Evolutionary conservation across 2,113 vertebrate genomes (phyloP).

Genomic region (Cochlearius cochlearius): DNA sequence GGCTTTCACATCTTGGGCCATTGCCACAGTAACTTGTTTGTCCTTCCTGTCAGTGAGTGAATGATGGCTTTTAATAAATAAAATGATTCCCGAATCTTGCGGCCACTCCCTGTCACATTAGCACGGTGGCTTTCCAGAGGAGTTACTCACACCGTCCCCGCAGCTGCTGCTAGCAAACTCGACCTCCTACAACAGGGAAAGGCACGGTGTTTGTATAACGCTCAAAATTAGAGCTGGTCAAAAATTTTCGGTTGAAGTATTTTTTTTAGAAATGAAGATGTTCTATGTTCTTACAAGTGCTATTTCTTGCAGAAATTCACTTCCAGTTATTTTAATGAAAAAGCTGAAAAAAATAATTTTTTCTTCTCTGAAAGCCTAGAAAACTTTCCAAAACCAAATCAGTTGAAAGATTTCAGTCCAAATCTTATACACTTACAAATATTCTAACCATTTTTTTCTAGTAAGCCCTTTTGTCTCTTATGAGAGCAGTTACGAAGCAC

Average conservation of each 20-base stretch:
- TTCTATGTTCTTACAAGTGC: neutral
- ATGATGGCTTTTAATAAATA: constrained; percentile 31
- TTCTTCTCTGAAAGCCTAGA: neutral
- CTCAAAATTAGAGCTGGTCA: neutral
- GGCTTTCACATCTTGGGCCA: neutral
- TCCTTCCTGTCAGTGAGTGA: neutral
- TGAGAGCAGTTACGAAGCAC: neutral
- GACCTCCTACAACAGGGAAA: neutral
- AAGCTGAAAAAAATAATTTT: neutral
- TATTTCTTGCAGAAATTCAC: neutral
- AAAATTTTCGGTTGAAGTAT: neutral
- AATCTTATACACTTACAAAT: neutral
- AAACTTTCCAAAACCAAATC: neutral
- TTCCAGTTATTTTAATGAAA: neutral
- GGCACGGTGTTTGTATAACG: rapidly evolving
- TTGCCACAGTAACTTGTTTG: neutral
- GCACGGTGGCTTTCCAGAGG: neutral
- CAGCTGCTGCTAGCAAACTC: neutral
- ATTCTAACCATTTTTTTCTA: neutral
- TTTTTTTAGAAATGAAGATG: neutral
- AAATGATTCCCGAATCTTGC: neutral
- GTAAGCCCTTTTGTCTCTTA: neutral
- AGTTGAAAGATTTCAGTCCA: neutral
- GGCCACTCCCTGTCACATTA: neutral
- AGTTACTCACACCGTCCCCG: neutral